Base-by-base conservation (phyloP, 2,113 vertebrate species). In the Lasiurus borealis region DNA sequence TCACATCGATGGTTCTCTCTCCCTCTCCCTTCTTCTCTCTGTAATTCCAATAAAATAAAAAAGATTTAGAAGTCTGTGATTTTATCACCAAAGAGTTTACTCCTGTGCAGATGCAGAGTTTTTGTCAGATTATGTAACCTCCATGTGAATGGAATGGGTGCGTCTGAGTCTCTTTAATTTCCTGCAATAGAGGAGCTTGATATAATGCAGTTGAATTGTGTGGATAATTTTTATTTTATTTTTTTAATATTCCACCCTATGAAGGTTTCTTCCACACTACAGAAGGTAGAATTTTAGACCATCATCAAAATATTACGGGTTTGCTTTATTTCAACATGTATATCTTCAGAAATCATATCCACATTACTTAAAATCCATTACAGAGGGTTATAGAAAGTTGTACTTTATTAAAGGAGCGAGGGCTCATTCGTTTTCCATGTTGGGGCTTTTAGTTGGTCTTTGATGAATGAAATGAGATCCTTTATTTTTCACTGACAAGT, bases 401-500 rank as follows among this genome's bases (percentile, higher is more conserved):
- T 27, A 2, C 59, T 25, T 25, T 44, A 16, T 54, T 25, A n/a
- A n/a, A n/a, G n/a, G n/a, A 44, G 25, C 87, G 69, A 25, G 57
- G 64, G n/a, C 21, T 52, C n/a, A 27, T 52, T 86, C 52, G 8
- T 8, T 80, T 12, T 40, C 23, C 68, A 8, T 16, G 66, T 50
- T 62, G 46, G 34, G 46, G 14, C 8, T 6, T 18, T 59, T 31
- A 77, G 13, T 31, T 66, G 21, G 9, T 21, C 10, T 90, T 84
- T 59, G 31, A 44, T 75, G n/a, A n/a, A 64, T 64, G 54, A 52
- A 48, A 9, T 11, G 14, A 68, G 29, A 64, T 13, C 2, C 0
- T 88, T 64, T 89, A 19, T 83, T 94, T 86, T 44, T 81, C 23
- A 31, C 40, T 76, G 78, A 87, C 18, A 34, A 44, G n/a, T 85